Evolutionary conservation across 2,797 vertebrate species (phyloP).

Genomic region (Astyanax mexicanus): DNA sequence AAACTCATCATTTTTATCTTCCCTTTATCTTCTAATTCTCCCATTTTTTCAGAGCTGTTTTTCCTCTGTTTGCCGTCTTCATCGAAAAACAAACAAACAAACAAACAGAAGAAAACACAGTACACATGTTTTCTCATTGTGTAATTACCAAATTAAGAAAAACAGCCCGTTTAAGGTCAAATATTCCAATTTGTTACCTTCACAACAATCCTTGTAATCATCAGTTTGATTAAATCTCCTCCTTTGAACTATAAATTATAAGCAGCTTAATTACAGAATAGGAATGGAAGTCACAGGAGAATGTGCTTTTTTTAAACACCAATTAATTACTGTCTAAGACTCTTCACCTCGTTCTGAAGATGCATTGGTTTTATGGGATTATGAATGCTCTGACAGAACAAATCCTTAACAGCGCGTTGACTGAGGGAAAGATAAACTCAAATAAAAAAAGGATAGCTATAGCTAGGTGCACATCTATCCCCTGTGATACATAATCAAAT

Average conservation of each 20-base stretch:
- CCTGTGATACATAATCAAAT: slow-evolving; percentile 42
- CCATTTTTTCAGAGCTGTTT: too few relatives aligned
- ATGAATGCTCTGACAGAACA: slow-evolving; percentile 13
- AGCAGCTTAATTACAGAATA: slow-evolving; percentile 49
- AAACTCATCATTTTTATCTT: too few relatives aligned
- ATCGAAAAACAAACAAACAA: not conserved
- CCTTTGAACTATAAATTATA: slow-evolving; percentile 43
- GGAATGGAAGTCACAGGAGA: slow-evolving; percentile 37
- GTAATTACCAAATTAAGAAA: slow-evolving; percentile 26
- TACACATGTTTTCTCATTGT: slow-evolving; percentile 15
- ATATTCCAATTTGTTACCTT: slow-evolving; percentile 20
- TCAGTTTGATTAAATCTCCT: slow-evolving; percentile 39
- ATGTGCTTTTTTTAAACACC: slow-evolving; percentile 40
- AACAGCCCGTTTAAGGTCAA: slow-evolving; percentile 36
- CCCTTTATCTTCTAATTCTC: too few relatives aligned
- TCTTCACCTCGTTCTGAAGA: slow-evolving; percentile 41
- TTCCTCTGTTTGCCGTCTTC: slow-evolving; percentile 42
- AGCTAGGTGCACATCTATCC: not conserved
- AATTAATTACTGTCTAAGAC: slow-evolving; percentile 51
- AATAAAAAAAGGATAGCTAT: not conserved
- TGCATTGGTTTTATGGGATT: slow-evolving; percentile 29
- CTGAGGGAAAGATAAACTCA: not conserved
- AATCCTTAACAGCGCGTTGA: not conserved
- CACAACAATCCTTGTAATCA: slow-evolving; percentile 47
- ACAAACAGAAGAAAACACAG: not conserved